Conservation (phyloP, 2,888 invertebrate species). For the Heterodera filipjevi region DNA sequence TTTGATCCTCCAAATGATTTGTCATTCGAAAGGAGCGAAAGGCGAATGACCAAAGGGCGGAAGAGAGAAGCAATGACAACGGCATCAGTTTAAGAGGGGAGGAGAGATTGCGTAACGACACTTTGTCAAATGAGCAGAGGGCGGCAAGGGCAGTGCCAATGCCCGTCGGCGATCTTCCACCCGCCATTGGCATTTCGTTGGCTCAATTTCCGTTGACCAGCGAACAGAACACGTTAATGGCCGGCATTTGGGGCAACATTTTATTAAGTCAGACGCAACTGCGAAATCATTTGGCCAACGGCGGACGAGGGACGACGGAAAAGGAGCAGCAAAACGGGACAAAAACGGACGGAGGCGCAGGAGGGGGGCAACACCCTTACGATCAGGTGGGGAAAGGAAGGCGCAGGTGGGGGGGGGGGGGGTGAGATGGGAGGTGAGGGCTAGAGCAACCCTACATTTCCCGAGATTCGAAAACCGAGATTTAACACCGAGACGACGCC, state of each 20-base stretch:
- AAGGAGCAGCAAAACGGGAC: not conserved
- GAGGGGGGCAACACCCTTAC: not conserved
- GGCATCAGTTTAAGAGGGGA: slow-evolving; percentile 5
- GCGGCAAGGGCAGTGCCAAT: not conserved
- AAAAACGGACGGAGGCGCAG: not conserved
- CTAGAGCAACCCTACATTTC: too few species aligned
- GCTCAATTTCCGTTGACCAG: not conserved
- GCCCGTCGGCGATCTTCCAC: not conserved
- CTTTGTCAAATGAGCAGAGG: not conserved
- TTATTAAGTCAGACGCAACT: not conserved
- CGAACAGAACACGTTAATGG: slow-evolving; percentile 23
- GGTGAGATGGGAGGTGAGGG: too few species aligned
- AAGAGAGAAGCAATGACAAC: not conserved
- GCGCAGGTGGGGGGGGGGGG: too few species aligned
- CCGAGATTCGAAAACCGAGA: too few species aligned
- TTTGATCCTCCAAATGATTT: not conserved
- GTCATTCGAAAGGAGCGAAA: not conserved
- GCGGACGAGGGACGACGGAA: not conserved
- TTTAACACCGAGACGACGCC: too few species aligned
- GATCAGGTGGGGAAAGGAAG: not conserved
- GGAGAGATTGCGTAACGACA: not conserved
- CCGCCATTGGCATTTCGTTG: not conserved
- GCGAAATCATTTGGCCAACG: not conserved
- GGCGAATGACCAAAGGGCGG: slow-evolving; percentile 3
- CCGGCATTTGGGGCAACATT: slow-evolving; percentile 17